phyloP scores from a whole-genome alignment of 2,888 invertebrate genomes.

The Sesia bembeciformis region DNA sequence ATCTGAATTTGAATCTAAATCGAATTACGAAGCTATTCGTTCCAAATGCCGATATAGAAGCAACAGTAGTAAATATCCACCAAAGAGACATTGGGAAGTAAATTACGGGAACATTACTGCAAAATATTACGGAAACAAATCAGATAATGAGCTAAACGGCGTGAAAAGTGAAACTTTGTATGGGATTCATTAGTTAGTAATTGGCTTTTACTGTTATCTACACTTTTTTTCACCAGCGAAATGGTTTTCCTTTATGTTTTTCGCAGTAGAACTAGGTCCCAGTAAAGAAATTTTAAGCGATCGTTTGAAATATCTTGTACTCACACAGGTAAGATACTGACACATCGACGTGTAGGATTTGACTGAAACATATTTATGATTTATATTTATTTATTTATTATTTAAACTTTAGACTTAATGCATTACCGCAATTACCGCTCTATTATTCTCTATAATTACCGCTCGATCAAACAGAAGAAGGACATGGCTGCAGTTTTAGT shows the following conservation, averaged over 20 bases:
- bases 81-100: neutral
- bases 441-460: too few relatives aligned
- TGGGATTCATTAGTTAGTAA: constrained; percentile 18
- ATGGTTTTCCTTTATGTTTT: constrained; percentile 13
- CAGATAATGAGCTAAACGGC: constrained; percentile 12
- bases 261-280: neutral
- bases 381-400: too few relatives aligned
- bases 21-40: neutral
- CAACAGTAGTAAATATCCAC: neutral
- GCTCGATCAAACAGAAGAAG: too few relatives aligned
- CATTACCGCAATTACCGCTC: too few relatives aligned
- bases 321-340: too few relatives aligned
- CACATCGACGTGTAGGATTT: too few relatives aligned
- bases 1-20: neutral
- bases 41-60: neutral
- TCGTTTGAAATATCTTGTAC: too few relatives aligned
- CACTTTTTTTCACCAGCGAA: constrained; percentile 11
- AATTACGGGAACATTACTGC: neutral
- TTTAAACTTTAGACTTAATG: too few relatives aligned
- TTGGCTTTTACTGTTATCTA: constrained; percentile 13
- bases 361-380: too few relatives aligned
- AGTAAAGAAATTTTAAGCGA: too few relatives aligned
- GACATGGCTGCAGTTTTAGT: too few relatives aligned
- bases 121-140: constrained; percentile 9
- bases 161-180: constrained; percentile 14